phyloP scores from a whole-genome alignment of 1,140 invertebrate species.

The Platyscapa corneri region DNA sequence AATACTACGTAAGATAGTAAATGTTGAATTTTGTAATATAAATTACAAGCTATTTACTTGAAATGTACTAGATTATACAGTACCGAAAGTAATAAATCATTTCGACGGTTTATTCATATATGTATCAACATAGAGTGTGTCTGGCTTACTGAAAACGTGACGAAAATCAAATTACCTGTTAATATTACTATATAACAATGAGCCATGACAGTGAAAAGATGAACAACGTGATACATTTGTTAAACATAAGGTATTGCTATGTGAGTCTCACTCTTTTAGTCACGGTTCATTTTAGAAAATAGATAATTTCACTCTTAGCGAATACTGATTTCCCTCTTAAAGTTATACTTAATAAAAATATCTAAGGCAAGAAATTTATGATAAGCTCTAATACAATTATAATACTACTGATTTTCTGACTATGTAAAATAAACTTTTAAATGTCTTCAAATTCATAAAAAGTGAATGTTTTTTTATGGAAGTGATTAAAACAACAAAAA shows the following conservation, averaged over 20 bases:
- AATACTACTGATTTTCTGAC: too few species aligned
- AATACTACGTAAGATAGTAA: neutral
- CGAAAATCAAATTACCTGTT: constrained; percentile 14
- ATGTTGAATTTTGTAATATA: neutral
- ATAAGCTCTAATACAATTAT: too few species aligned
- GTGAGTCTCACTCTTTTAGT: neutral
- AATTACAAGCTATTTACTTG: neutral
- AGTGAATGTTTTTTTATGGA: too few species aligned
- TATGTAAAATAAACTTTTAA: too few species aligned
- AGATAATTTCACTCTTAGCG: neutral
- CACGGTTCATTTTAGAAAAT: neutral
- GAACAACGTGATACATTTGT: neutral
- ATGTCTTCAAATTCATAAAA: too few species aligned
- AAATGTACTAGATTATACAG: too few species aligned
- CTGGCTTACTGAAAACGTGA: constrained; percentile 10
- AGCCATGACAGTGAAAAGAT: neutral
- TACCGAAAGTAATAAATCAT: constrained; percentile 3
- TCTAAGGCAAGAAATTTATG: too few species aligned
- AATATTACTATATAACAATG: neutral
- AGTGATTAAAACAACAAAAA: too few species aligned
- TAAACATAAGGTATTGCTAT: neutral
- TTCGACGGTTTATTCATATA: neutral
- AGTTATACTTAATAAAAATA: too few species aligned
- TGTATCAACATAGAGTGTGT: neutral
- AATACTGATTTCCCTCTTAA: too few species aligned